Evolutionary conservation across 2,113 vertebrate genomes (phyloP).

Genomic region (Sapajus apella): DNA sequence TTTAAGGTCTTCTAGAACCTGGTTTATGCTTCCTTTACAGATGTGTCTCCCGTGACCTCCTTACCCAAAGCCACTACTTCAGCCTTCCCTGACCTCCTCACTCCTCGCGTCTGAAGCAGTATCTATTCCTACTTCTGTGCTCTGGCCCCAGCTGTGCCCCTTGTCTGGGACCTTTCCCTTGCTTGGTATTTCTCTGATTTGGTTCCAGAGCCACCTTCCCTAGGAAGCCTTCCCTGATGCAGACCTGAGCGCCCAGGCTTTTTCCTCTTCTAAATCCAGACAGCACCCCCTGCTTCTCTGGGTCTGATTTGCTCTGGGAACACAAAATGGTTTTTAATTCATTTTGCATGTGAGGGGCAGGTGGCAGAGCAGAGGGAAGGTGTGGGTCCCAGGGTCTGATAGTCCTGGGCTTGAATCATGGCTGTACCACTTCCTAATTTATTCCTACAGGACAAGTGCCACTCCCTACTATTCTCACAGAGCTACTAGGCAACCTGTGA

Average conservation of each 20-base stretch:
- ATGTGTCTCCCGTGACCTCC: not conserved
- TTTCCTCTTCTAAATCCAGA: not conserved
- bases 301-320: not conserved
- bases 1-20: not conserved
- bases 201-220: not conserved
- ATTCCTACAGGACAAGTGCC: not conserved
- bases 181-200: not conserved
- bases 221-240: not conserved
- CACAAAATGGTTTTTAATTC: too few species aligned
- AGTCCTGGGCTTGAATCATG: not conserved
- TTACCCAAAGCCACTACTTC: fast-evolving
- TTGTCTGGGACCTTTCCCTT: not conserved
- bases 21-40: not conserved
- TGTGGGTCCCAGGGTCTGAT: fast-evolving
- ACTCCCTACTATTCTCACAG: not conserved
- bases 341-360: not conserved
- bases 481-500: not conserved
- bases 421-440: not conserved
- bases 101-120: not conserved
- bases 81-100: not conserved
- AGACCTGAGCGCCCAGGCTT: not conserved
- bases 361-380: not conserved
- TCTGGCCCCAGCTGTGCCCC: not conserved
- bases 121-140: not conserved
- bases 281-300: too few species aligned